phyloP scores from a whole-genome alignment of 2,888 invertebrate species.

The Hirudinaria manillensis region DNA sequence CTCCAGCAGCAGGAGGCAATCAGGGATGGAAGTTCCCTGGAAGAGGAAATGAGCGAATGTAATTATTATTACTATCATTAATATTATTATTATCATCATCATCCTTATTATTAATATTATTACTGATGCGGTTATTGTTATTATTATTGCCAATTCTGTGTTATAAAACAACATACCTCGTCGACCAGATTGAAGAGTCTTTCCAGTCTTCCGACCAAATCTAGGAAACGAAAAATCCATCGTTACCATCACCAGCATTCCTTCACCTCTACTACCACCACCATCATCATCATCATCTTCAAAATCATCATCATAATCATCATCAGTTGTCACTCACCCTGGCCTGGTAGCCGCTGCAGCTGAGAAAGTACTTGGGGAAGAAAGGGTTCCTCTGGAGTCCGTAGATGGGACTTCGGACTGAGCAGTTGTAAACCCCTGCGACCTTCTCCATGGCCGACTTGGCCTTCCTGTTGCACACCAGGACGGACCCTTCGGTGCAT shows the following conservation, averaged over 20 bases:
- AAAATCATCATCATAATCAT: background rate
- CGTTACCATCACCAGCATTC: background rate
- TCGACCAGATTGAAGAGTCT: conserved; percentile 26
- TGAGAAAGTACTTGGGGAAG: conserved; percentile 84
- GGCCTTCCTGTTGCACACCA: conserved; percentile 68
- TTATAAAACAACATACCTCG: background rate
- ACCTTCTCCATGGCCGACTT: conserved; percentile 73
- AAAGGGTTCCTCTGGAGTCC: conserved; percentile 84
- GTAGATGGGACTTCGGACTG: conserved; percentile 73
- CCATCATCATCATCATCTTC: conserved; percentile 7
- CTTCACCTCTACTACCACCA: too few relatives aligned
- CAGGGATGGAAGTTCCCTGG: background rate
- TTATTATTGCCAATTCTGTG: background rate
- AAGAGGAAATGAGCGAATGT: background rate
- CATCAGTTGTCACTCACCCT: conserved; percentile 6
- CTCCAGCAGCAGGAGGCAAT: conserved; percentile 12
- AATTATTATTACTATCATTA: background rate
- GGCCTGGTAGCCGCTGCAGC: conserved; percentile 15
- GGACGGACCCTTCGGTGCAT: conserved; percentile 63
- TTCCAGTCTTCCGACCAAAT: conserved; percentile 31
- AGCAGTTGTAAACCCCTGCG: conserved; percentile 61
- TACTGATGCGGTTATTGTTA: too few relatives aligned
- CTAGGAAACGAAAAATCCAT: background rate
- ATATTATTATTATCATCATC: background rate
- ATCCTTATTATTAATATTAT: background rate